Percentiles rank a stretch among this genome's conserved stretches.
Conservation (phyloP, 2,797 vertebrate species). For the Miichthys miiuy region DNA sequence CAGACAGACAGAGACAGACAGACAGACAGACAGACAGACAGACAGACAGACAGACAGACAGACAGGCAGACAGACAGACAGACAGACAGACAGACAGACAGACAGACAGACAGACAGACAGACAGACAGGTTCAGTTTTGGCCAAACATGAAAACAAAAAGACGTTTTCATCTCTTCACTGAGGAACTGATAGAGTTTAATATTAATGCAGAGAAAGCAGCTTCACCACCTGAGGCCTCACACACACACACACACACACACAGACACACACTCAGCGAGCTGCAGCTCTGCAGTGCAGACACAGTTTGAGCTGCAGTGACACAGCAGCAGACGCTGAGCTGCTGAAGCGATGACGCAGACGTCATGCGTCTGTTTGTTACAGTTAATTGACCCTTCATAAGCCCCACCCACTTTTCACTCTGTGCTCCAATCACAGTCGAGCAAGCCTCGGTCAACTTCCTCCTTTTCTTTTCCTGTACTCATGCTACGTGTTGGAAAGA, state of each 20-base stretch:
- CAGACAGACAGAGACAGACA: too few species aligned
- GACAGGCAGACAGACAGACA: neutral
- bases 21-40: too few species aligned
- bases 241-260: constrained; percentile 12
- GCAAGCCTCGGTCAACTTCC: too few species aligned
- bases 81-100: neutral
- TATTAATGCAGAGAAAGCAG: constrained; percentile 16
- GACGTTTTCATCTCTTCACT: neutral
- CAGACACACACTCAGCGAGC: neutral
- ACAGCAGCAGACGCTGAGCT: neutral
- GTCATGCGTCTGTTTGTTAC: too few species aligned
- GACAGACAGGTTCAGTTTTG: neutral
- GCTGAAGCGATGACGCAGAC: too few species aligned
- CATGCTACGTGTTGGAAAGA: too few species aligned
- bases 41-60: neutral
- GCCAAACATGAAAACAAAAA: neutral
- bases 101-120: neutral
- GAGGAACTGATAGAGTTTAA: constrained; percentile 18
- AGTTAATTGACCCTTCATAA: too few species aligned
- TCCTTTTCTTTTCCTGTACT: too few species aligned
- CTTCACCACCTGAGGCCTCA: constrained; percentile 22
- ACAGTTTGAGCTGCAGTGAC: neutral
- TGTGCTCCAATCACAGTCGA: too few species aligned
- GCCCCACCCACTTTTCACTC: too few species aligned
- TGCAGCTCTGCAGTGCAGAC: constrained; percentile 11